These are phyloP conservation scores for Nixonia krombeini DNA, from an alignment of 1,140 invertebrate genomes.

Conservation along the genomic window DNA sequence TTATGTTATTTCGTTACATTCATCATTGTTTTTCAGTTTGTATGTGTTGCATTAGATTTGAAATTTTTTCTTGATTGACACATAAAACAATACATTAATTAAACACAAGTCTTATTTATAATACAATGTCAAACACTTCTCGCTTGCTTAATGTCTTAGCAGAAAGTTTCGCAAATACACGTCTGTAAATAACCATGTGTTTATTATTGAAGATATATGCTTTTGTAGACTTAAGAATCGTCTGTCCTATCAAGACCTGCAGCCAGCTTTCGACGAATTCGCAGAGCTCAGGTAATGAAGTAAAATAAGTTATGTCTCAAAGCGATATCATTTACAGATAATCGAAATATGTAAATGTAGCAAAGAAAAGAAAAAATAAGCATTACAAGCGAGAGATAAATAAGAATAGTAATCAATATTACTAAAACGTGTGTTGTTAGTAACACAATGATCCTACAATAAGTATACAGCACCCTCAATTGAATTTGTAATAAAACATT, in stretches of 20 bases:
- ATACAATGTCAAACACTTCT: slow-evolving; percentile 31
- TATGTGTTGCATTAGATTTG: too few species aligned
- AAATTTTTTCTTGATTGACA: too few species aligned
- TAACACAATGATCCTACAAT: too few species aligned
- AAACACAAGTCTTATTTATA: too few species aligned
- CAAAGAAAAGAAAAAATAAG: background rate
- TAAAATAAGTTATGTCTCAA: slow-evolving; percentile 39
- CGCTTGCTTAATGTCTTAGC: slow-evolving; percentile 40
- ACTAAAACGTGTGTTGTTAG: too few species aligned
- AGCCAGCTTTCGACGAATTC: slow-evolving; percentile 80
- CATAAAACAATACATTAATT: too few species aligned
- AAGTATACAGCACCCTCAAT: too few species aligned
- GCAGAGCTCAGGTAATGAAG: slow-evolving; percentile 77
- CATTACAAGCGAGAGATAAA: too few species aligned
- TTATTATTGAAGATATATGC: slow-evolving; percentile 66
- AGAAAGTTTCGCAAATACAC: slow-evolving; percentile 44
- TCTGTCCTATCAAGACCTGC: slow-evolving; percentile 80
- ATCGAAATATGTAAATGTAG: background rate
- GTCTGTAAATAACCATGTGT: slow-evolving; percentile 43
- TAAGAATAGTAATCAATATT: too few species aligned
- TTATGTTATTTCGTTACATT: too few species aligned
- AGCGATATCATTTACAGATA: background rate
- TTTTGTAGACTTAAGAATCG: slow-evolving; percentile 79
- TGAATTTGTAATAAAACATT: too few species aligned
- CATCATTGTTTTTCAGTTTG: too few species aligned